Conservation (phyloP, 2,113 vertebrate genomes). For the Hippopotamus amphibius region DNA sequence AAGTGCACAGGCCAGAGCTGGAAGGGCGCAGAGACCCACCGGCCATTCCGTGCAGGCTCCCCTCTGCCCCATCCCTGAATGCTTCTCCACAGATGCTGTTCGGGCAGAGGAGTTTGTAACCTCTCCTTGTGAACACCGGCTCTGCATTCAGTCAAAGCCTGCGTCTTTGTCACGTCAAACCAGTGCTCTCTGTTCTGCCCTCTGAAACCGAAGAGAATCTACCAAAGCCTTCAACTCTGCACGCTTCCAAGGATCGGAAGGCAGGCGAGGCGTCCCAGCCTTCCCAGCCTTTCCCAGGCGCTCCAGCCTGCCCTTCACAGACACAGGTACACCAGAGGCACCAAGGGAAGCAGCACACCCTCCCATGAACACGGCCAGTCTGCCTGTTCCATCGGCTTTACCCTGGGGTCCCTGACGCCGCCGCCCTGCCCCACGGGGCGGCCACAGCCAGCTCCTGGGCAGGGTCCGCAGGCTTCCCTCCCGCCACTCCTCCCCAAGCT, state of each 20-base stretch:
- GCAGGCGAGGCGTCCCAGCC: not conserved
- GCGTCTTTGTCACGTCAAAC: not conserved
- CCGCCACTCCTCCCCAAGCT: not conserved
- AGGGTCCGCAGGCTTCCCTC: not conserved
- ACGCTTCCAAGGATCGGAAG: not conserved
- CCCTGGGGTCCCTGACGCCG: too few relatives aligned
- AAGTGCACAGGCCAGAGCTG: fast-evolving
- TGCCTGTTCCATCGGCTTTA: not conserved
- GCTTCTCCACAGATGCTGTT: not conserved
- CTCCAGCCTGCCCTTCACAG: not conserved
- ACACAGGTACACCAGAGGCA: not conserved
- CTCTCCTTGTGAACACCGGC: not conserved
- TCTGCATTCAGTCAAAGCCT: not conserved
- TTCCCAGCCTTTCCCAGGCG: not conserved
- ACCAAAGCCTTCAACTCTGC: not conserved
- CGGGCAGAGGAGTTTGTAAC: not conserved
- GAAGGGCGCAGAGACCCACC: not conserved
- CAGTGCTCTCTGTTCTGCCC: not conserved
- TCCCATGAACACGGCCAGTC: fast-evolving
- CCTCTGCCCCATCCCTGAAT: not conserved
- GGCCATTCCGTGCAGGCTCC: not conserved
- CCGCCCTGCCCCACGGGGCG: not conserved
- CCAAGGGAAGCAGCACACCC: too few relatives aligned
- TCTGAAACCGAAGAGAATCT: not conserved
- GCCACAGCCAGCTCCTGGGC: not conserved